Percentiles rank a stretch among this genome's conserved stretches.
These are phyloP conservation scores for Mycetomoellerius zeteki DNA, from an alignment of 1,140 invertebrate species.

Conservation along the genomic window DNA sequence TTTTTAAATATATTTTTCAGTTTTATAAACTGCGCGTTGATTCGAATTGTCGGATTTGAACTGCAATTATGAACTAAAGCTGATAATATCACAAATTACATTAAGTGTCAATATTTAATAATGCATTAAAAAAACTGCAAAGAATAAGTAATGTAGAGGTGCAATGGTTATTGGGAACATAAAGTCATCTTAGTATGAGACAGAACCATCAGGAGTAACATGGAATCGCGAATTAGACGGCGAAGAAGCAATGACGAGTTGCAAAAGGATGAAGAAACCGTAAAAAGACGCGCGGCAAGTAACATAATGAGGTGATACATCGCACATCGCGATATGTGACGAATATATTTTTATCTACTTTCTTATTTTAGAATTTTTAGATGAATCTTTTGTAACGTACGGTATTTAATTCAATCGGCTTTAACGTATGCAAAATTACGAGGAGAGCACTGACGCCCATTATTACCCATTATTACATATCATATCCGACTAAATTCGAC, in stretches of 20 bases:
- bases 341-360: background rate
- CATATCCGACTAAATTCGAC: background rate
- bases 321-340: background rate
- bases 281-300: background rate
- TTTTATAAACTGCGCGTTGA: too few species aligned
- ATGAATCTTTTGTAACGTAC: background rate
- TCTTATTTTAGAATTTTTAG: background rate
- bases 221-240: slow-evolving; percentile 17
- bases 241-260: slow-evolving; percentile 4
- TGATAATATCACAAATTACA: too few species aligned
- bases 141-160: background rate
- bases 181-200: slow-evolving; percentile 1
- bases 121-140: too few species aligned
- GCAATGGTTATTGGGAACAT: slow-evolving; percentile 15
- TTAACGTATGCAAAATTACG: background rate
- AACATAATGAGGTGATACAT: background rate
- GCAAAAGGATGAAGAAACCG: slow-evolving; percentile 39
- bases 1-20: too few species aligned
- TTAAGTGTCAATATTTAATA: too few species aligned
- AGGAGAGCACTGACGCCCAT: background rate
- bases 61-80: too few species aligned
- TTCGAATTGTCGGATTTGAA: too few species aligned
- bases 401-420: background rate
- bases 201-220: background rate
- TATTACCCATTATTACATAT: background rate